Evolutionary conservation across 2,888 invertebrate genomes (phyloP).

Genomic region (Periphyllus acericola): DNA sequence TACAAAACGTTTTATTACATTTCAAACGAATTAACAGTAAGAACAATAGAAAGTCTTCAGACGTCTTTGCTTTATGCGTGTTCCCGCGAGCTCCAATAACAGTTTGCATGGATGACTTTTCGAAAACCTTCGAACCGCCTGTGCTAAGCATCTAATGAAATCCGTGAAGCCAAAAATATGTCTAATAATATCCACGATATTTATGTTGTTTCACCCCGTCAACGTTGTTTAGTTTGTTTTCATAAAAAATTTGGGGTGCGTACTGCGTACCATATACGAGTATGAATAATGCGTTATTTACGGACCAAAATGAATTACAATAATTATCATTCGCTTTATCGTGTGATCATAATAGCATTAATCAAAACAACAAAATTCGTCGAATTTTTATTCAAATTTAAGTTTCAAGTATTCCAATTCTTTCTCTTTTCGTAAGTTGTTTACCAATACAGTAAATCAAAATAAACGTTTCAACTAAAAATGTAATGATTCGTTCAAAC

Average conservation of each 20-base stretch:
- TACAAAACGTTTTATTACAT: slow-evolving; percentile 27
- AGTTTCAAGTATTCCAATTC: neutral
- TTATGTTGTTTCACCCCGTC: neutral
- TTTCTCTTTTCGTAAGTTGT: neutral
- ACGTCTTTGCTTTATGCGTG: slow-evolving; percentile 2
- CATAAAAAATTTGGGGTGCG: no score
- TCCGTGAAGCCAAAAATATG: neutral
- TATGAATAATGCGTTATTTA: neutral
- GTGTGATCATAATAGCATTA: neutral
- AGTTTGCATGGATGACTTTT: neutral
- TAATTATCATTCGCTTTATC: neutral
- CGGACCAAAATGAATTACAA: neutral
- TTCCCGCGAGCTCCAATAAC: neutral
- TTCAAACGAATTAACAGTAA: slow-evolving; percentile 42
- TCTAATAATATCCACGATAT: neutral
- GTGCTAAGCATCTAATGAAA: neutral
- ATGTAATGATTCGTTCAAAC: no score
- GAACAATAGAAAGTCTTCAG: slow-evolving; percentile 16
- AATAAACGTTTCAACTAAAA: no score
- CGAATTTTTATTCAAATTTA: neutral
- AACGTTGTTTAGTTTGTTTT: neutral
- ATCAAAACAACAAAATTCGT: neutral
- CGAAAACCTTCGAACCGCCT: neutral
- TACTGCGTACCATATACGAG: no score
- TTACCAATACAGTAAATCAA: no score